A percentile compares a stretch with the other conserved stretches of the same genome.
These are phyloP conservation scores for Blastobasis adustella DNA, from an alignment of 2,888 invertebrate genomes.

Conservation along the genomic window DNA sequence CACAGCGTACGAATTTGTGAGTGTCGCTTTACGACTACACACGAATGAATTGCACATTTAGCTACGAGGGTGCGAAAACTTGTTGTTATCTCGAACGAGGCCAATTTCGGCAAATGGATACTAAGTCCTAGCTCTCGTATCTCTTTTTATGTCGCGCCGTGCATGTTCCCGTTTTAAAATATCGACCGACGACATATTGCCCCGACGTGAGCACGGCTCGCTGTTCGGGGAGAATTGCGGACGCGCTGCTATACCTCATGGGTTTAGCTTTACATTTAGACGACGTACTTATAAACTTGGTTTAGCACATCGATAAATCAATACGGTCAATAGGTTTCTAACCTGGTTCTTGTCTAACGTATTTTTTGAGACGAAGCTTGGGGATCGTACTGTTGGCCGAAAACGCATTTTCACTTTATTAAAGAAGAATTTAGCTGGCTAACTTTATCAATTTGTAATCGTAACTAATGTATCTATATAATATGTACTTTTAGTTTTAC, in stretches of 20 bases:
- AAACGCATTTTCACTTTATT: too few relatives aligned
- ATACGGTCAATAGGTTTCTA: background rate
- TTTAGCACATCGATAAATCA: slow-evolving; percentile 2
- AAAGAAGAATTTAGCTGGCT: too few relatives aligned
- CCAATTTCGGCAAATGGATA: slow-evolving; percentile 75
- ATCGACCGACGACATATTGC: slow-evolving; percentile 51
- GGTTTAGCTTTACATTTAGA: too few relatives aligned
- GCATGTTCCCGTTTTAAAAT: slow-evolving; percentile 62
- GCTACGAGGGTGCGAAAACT: slow-evolving; percentile 72
- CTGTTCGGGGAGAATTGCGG: slow-evolving; percentile 63
- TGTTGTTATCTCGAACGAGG: slow-evolving; percentile 72
- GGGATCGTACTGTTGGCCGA: too few relatives aligned
- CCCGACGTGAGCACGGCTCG: slow-evolving; percentile 40
- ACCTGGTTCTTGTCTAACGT: too few relatives aligned
- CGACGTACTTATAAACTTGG: too few relatives aligned
- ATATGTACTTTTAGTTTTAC: too few relatives aligned
- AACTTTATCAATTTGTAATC: too few relatives aligned
- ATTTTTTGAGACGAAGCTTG: too few relatives aligned
- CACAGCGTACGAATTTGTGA: slow-evolving; percentile 22
- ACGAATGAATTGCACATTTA: slow-evolving; percentile 72
- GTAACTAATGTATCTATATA: too few relatives aligned
- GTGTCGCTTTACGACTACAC: slow-evolving; percentile 41
- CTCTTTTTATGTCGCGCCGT: slow-evolving; percentile 61
- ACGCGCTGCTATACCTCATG: too few relatives aligned
- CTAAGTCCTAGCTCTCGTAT: slow-evolving; percentile 72